A percentile compares a stretch with the other conserved stretches of the same genome.
Evolutionary conservation across 2,888 invertebrate species (phyloP).

Genomic region (Automeris io): DNA sequence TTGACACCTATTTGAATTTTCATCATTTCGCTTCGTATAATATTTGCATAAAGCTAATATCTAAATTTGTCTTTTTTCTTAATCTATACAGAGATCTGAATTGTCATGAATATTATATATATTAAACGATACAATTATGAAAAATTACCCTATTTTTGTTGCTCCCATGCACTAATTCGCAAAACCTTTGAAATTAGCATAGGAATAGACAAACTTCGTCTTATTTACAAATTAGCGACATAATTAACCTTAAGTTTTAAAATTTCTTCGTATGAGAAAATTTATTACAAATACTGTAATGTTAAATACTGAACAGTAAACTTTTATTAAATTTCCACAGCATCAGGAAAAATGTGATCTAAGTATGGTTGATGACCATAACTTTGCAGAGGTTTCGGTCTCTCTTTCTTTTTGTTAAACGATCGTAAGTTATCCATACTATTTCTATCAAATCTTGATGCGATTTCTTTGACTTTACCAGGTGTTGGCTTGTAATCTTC

Average conservation of each 20-base stretch:
- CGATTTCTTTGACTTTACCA: conserved; percentile 67
- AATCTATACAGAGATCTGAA: conserved; percentile 26
- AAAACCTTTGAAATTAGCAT: too few relatives aligned
- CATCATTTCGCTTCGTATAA: background rate
- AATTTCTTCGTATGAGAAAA: too few relatives aligned
- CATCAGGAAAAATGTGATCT: conserved; percentile 78
- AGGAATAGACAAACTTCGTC: too few relatives aligned
- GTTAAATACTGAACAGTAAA: conserved; percentile 3
- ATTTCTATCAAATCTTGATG: conserved; percentile 59
- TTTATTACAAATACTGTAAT: too few relatives aligned
- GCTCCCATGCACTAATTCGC: background rate
- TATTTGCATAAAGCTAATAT: too few relatives aligned
- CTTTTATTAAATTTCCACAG: conserved; percentile 56
- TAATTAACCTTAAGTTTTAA: too few relatives aligned
- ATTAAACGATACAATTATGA: background rate
- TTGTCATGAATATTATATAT: conserved; percentile 16
- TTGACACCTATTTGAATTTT: background rate
- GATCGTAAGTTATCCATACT: conserved; percentile 38
- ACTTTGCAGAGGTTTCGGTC: conserved; percentile 78
- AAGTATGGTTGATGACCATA: conserved; percentile 78
- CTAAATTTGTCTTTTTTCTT: conserved; percentile 12
- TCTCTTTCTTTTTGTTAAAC: conserved; percentile 45
- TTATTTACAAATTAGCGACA: too few relatives aligned
- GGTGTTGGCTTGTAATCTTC: conserved; percentile 48
- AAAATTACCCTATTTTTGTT: background rate